A percentile compares a stretch with the other conserved stretches of the same genome.
These are phyloP conservation scores for Epistrophe eligans DNA, from an alignment of 2,888 invertebrate species.

Conservation along the genomic window DNA sequence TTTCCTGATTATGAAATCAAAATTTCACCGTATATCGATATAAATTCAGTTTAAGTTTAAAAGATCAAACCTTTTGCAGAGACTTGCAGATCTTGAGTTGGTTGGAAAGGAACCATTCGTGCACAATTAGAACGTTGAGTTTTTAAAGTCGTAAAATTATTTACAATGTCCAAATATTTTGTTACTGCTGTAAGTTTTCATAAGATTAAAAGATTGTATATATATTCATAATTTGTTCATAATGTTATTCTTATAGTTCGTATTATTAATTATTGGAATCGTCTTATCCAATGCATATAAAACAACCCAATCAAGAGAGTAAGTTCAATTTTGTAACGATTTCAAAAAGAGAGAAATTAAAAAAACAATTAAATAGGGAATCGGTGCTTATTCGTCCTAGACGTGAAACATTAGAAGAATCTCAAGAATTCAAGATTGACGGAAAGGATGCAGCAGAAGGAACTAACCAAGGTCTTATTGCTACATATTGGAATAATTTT, in stretches of 20 bases:
- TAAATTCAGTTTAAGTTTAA: constrained; percentile 52
- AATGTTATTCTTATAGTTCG: constrained; percentile 8
- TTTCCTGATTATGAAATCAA: constrained; percentile 25
- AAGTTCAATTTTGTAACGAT: neutral
- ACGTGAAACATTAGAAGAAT: constrained; percentile 6
- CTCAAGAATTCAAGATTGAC: constrained; percentile 1
- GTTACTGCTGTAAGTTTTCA: constrained; percentile 44
- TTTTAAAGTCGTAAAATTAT: neutral
- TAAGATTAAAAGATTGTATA: neutral
- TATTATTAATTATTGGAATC: constrained; percentile 20
- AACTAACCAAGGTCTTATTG: constrained; percentile 28
- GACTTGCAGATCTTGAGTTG: constrained; percentile 37
- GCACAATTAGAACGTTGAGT: neutral
- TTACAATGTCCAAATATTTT: constrained; percentile 40
- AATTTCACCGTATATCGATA: constrained; percentile 48
- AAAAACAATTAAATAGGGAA: constrained; percentile 12
- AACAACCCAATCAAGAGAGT: constrained; percentile 16
- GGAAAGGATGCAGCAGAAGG: constrained; percentile 34
- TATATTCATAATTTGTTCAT: neutral
- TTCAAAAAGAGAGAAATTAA: neutral
- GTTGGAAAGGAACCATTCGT: constrained; percentile 13
- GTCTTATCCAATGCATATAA: constrained; percentile 32
- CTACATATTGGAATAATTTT: constrained; percentile 59
- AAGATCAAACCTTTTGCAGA: constrained; percentile 20
- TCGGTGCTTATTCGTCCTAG: neutral